Evolutionary conservation across 2,797 vertebrate species (phyloP).

Genomic region (Apogon talboti): DNA sequence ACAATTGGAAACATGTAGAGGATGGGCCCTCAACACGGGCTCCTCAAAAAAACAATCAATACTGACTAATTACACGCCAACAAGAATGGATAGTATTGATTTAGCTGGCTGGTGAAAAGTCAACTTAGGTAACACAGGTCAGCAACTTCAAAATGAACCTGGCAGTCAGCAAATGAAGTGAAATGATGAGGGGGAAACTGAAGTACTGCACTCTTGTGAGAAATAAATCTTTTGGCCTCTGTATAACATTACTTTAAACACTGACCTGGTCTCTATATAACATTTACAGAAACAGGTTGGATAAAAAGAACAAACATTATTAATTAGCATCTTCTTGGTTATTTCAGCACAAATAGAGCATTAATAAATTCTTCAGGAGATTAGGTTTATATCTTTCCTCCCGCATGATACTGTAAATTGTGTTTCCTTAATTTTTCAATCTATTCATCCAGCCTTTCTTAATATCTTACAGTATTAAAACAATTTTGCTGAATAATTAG

Average conservation of each 20-base stretch:
- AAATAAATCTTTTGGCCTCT: not conserved
- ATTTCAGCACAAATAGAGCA: not conserved
- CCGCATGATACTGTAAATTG: not conserved
- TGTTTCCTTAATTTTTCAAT: not conserved
- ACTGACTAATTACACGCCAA: constrained; percentile 43
- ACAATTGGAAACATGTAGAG: constrained; percentile 19
- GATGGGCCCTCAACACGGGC: constrained; percentile 28
- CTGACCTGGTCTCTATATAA: not conserved
- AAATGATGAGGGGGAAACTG: not conserved
- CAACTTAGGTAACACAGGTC: constrained; percentile 27
- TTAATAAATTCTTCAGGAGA: not conserved
- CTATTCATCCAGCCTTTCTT: not conserved
- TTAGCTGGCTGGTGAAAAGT: constrained; percentile 47
- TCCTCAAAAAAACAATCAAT: constrained; percentile 46
- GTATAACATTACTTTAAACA: too few relatives aligned
- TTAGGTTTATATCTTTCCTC: not conserved
- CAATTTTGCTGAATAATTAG: not conserved
- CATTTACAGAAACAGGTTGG: not conserved
- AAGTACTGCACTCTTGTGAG: not conserved
- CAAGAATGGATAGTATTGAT: constrained; percentile 53
- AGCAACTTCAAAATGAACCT: constrained; percentile 32
- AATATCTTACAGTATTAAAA: constrained; percentile 1
- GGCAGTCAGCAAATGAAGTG: constrained; percentile 19
- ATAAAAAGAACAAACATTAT: too few relatives aligned
- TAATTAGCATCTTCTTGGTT: not conserved